Base-by-base conservation (phyloP, 1,140 invertebrate species). In the Diabrotica undecimpunctata region DNA sequence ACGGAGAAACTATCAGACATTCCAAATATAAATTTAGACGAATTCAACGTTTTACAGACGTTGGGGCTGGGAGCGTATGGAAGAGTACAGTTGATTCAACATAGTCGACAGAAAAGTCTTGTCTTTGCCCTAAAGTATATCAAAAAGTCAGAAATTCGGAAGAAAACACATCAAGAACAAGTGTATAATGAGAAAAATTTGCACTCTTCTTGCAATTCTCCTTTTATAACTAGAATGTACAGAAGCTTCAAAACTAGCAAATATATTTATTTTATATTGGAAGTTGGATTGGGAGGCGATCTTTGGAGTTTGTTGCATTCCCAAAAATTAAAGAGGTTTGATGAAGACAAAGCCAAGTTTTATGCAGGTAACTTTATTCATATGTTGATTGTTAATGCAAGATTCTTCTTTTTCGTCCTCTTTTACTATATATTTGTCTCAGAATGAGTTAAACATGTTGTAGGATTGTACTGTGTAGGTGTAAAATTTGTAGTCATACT, bases 241-340 rank as follows among this genome's bases (percentile, higher is more conserved):
- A 90, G 89, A 66, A 99, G 96, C 2, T 99, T 93, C 79, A 93
- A 94, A 77, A 96, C 98, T 80, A 85, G 84, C 55, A 98, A 97
- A 77, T 98, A 96, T 78, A 87, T 99, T 6, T 99, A 99, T 78
- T 97, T 99, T 83, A 79, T 99, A 46, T 91, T 99, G 89, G 97
- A 99, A 82, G 88, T 92, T 0, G 97, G 96, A 78, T 84, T 99
- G 51, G 97, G 97, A 6, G 97, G 97, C 11, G 97, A 99, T 80
- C 87, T 99, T 8, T 99, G 96, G 96, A 97, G 95, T 8, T 89
- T 97, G 12, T 84, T 99, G 36, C 85, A 89, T 64, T 87, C 88
- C 71, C 86, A 90, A 64, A 84, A 82, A 65, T 80, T 83, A 62
- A 85, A 91, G 37, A 87, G 85, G 73, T 97, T 97, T 78, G 89